phyloP scores from a whole-genome alignment of 1,140 invertebrate genomes.

The Cydia amplana region DNA sequence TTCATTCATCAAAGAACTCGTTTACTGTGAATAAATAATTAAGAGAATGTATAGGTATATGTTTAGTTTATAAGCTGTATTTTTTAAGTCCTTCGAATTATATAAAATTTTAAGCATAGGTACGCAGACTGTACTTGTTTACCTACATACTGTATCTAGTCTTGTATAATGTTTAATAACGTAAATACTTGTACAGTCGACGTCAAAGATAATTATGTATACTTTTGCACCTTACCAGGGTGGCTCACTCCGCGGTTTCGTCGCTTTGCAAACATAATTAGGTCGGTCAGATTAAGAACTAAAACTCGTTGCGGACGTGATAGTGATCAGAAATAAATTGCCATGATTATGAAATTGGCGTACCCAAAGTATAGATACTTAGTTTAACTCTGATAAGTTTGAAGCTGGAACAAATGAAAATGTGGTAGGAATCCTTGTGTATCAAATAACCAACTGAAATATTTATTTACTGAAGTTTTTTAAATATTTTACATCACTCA shows the following conservation, averaged over 20 bases:
- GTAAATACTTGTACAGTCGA: too few species aligned
- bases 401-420: not conserved
- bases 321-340: slow-evolving; percentile 7
- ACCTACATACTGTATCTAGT: too few species aligned
- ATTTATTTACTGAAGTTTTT: too few species aligned
- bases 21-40: too few species aligned
- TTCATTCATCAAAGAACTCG: too few species aligned
- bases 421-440: not conserved
- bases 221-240: too few species aligned
- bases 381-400: slow-evolving; percentile 4
- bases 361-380: not conserved
- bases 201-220: too few species aligned
- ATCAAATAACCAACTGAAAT: too few species aligned
- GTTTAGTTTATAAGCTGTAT: not conserved
- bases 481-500: not conserved
- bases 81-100: not conserved
- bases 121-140: too few species aligned
- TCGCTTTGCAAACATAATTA: not conserved
- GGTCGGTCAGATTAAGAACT: not conserved
- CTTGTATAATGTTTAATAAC: too few species aligned
- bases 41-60: not conserved
- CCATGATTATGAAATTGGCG: not conserved
- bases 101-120: too few species aligned
- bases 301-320: not conserved
- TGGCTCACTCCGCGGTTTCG: too few species aligned